Conservation (phyloP, 2,797 vertebrate genomes). For the Pseudomugil gertrudae region DNA sequence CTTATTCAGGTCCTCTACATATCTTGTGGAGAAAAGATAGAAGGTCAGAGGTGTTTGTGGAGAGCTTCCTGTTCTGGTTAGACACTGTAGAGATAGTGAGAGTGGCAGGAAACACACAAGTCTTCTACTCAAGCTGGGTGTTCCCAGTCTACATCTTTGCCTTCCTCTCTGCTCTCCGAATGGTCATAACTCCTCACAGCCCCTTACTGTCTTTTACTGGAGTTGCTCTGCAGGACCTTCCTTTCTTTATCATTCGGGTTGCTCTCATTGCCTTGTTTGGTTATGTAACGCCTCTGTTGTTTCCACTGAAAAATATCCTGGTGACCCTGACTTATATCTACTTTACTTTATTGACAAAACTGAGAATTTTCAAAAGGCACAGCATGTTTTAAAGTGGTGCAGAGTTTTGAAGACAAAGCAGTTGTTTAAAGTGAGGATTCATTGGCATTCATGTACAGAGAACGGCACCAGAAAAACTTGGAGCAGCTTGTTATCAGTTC, state of each 20-base stretch:
- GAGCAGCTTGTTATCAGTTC: slow-evolving; percentile 7
- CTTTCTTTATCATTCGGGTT: slow-evolving; percentile 82
- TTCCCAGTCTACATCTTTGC: slow-evolving; percentile 82
- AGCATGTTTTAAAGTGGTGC: slow-evolving; percentile 75
- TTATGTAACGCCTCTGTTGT: slow-evolving; percentile 81
- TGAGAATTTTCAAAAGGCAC: slow-evolving; percentile 72
- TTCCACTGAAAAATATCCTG: slow-evolving; percentile 83
- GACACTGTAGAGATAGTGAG: slow-evolving; percentile 87
- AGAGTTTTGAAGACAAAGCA: slow-evolving; percentile 22
- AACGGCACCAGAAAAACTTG: slow-evolving; percentile 10
- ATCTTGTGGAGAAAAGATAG: slow-evolving; percentile 72
- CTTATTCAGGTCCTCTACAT: slow-evolving; percentile 53
- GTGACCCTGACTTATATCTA: slow-evolving; percentile 81
- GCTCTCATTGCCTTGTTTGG: slow-evolving; percentile 77
- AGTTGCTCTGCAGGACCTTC: slow-evolving; percentile 83
- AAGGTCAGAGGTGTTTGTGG: slow-evolving; percentile 75
- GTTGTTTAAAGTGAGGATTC: slow-evolving; percentile 18
- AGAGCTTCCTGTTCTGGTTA: slow-evolving; percentile 83
- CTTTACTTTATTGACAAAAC: slow-evolving; percentile 80
- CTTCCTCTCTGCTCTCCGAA: slow-evolving; percentile 81
- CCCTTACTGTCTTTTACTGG: slow-evolving; percentile 71
- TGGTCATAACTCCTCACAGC: slow-evolving; percentile 74
- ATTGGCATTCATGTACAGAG: slow-evolving; percentile 29
- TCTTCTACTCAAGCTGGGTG: slow-evolving; percentile 83
- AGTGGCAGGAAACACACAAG: slow-evolving; percentile 55